These are phyloP conservation scores for Drosophila yakuba DNA, from an alignment of 1,140 invertebrate genomes.

Conservation along the genomic window DNA sequence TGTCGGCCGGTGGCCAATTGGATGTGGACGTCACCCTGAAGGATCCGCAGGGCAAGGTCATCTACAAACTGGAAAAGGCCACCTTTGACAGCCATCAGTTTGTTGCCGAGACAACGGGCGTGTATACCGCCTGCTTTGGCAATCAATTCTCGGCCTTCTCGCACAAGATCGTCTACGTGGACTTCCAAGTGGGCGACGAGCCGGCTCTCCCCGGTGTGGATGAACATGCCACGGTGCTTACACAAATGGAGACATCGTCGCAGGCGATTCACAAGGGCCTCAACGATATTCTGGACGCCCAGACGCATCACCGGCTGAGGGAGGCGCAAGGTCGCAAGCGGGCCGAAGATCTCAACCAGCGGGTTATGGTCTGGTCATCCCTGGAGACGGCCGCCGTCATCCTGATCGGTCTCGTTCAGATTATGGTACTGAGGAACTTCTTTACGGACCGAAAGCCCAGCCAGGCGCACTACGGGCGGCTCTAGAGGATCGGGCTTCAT, in stretches of 20 bases:
- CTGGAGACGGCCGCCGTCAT: conserved; percentile 95
- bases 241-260: conserved; percentile 97
- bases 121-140: conserved; percentile 97
- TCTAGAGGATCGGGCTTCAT: conserved; percentile 39
- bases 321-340: conserved; percentile 96
- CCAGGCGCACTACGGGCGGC: conserved; percentile 70
- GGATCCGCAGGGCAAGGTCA: conserved; percentile 93
- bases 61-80: conserved; percentile 96
- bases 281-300: conserved; percentile 95
- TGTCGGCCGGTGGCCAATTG: conserved; percentile 99
- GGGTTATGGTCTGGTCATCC: conserved; percentile 96
- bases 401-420: conserved; percentile 94
- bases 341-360: conserved; percentile 97
- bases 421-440: conserved; percentile 96
- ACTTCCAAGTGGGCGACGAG: conserved; percentile 98
- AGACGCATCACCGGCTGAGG: conserved; percentile 97
- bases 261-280: conserved; percentile 95
- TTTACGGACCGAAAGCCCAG: conserved; percentile 93
- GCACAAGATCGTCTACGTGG: conserved; percentile 99
- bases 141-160: conserved; percentile 99
- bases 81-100: conserved; percentile 98
- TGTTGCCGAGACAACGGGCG: conserved; percentile 89
- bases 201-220: conserved; percentile 92
- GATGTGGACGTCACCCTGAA: conserved; percentile 98
- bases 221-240: conserved; percentile 97